phyloP scores from a whole-genome alignment of 2,797 vertebrate species.

The Fringilla coelebs region DNA sequence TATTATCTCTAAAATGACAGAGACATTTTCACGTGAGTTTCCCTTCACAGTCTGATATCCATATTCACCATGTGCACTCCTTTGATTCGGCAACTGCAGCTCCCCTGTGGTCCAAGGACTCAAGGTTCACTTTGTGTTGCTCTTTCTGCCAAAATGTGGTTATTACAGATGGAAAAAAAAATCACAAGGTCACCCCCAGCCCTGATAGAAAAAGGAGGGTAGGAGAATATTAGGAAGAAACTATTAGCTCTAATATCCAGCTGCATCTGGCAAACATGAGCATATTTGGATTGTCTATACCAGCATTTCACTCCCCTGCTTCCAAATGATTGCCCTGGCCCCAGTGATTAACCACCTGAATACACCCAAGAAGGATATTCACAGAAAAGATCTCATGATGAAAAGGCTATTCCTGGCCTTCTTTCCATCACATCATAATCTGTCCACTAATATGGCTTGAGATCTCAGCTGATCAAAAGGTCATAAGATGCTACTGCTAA shows the following conservation, averaged over 20 bases:
- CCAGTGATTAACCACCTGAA: not conserved
- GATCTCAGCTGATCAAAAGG: constrained; percentile 60
- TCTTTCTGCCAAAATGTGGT: not conserved
- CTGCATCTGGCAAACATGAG: not conserved
- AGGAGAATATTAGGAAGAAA: not conserved
- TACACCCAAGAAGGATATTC: not conserved
- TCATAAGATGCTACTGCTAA: constrained; percentile 25
- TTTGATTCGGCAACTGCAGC: rapidly evolving
- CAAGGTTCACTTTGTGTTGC: not conserved
- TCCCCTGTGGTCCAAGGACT: not conserved
- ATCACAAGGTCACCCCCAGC: not conserved
- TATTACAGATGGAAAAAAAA: not conserved
- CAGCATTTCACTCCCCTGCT: not conserved
- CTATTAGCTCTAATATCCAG: not conserved
- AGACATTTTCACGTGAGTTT: not conserved
- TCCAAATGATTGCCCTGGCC: not conserved
- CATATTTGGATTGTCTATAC: not conserved
- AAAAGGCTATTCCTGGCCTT: constrained; percentile 46
- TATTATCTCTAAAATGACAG: not conserved
- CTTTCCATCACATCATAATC: constrained; percentile 66
- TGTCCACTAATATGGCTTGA: constrained; percentile 52
- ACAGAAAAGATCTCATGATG: constrained; percentile 14
- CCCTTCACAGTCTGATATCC: not conserved
- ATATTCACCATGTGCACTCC: not conserved
- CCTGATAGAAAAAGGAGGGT: not conserved